Conservation (phyloP, 2,113 vertebrate species). For the Lagenorhynchus albirostris region DNA sequence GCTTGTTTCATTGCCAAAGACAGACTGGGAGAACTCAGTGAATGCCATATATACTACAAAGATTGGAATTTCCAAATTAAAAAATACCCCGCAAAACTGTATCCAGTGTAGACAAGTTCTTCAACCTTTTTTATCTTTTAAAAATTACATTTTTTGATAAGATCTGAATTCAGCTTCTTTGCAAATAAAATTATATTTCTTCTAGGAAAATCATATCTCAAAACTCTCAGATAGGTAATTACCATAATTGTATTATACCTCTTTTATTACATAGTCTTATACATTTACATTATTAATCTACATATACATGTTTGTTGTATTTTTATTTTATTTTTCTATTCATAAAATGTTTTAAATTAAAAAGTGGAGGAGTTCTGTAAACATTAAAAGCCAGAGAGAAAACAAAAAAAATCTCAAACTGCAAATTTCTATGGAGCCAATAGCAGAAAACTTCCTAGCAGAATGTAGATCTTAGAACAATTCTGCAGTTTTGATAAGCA, state of each 20-base stretch:
- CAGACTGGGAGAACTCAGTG: not conserved
- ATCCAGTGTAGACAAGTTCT: not conserved
- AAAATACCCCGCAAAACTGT: not conserved
- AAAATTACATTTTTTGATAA: conserved; percentile 20
- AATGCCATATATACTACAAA: not conserved
- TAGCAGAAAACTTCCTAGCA: not conserved
- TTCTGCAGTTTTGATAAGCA: not conserved
- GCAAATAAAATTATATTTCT: conserved; percentile 5
- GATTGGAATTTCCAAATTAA: conserved; percentile 29
- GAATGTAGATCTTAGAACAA: not conserved
- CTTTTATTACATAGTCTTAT: not conserved
- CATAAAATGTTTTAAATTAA: not conserved
- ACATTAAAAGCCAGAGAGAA: not conserved
- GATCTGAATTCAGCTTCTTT: conserved; percentile 7
- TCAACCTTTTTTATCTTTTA: not conserved
- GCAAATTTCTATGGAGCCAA: not conserved
- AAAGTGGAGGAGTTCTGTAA: not conserved
- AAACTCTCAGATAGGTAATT: not conserved
- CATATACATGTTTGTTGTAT: not conserved
- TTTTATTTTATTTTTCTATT: not conserved
- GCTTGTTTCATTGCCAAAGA: not conserved
- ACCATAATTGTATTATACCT: not conserved
- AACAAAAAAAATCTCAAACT: not conserved
- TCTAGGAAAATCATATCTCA: not conserved
- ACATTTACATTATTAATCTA: not conserved